These are phyloP conservation scores for Nebria salina DNA, from an alignment of 2,888 invertebrate genomes.

Conservation along the genomic window DNA sequence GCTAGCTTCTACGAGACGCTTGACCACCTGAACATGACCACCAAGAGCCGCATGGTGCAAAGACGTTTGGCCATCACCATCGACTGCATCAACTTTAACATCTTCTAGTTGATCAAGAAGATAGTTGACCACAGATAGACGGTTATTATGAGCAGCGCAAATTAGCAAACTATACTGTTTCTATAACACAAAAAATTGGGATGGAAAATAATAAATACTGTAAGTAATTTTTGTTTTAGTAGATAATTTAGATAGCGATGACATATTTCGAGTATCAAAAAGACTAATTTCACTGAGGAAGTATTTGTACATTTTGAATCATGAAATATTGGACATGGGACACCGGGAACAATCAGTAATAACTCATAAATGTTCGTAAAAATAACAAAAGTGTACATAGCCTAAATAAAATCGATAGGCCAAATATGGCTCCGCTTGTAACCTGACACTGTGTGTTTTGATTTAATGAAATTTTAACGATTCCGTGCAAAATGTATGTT, in stretches of 20 bases:
- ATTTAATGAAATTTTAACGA: neutral
- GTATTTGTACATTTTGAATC: too few relatives aligned
- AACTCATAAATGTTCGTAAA: neutral
- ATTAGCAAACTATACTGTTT: conserved; percentile 78
- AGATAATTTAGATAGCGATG: too few relatives aligned
- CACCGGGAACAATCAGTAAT: neutral
- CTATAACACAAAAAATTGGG: conserved; percentile 59
- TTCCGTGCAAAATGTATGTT: neutral
- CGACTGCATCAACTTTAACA: conserved; percentile 68
- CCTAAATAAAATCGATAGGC: neutral
- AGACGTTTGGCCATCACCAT: conserved; percentile 77
- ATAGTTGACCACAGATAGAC: conserved; percentile 72
- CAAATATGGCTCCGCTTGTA: neutral
- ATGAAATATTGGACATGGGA: too few relatives aligned
- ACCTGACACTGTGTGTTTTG: neutral
- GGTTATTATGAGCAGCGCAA: conserved; percentile 79
- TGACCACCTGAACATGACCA: conserved; percentile 74
- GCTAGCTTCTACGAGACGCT: conserved; percentile 73
- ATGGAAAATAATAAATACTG: neutral
- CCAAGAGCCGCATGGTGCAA: conserved; percentile 80
- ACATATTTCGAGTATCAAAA: too few relatives aligned
- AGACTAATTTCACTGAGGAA: too few relatives aligned
- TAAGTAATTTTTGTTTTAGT: too few relatives aligned
- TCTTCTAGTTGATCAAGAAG: conserved; percentile 73
- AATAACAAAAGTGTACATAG: neutral